Conservation (phyloP, 1,140 invertebrate species). For the Protaetia brevitarsis region DNA sequence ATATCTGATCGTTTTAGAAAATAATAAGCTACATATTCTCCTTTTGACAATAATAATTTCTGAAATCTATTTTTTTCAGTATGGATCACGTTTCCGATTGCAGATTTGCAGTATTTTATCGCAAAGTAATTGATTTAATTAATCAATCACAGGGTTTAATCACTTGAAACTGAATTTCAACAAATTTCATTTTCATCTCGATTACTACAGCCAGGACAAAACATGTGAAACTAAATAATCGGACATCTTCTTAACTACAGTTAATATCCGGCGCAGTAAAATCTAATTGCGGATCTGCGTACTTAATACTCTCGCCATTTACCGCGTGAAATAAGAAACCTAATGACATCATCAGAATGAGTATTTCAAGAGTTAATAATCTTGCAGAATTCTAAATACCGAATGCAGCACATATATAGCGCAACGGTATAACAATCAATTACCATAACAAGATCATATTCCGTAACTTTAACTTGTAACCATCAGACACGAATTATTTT, state of each 20-base stretch:
- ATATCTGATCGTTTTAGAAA: too few species aligned
- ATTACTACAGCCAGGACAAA: not conserved
- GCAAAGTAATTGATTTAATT: too few species aligned
- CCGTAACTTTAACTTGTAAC: not conserved
- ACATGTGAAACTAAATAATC: not conserved
- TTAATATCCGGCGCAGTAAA: not conserved
- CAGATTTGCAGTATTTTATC: too few species aligned
- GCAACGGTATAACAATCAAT: not conserved
- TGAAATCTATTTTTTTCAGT: too few species aligned
- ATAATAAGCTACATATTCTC: too few species aligned
- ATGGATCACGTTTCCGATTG: too few species aligned
- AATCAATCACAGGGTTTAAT: too few species aligned
- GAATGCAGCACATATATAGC: not conserved
- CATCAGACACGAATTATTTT: constrained; percentile 8
- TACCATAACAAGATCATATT: constrained; percentile 14
- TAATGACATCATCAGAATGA: constrained; percentile 10
- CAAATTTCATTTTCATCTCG: not conserved
- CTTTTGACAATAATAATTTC: too few species aligned
- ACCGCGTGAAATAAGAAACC: not conserved
- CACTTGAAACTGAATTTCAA: too few species aligned
- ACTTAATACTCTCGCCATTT: not conserved
- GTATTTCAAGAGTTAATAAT: constrained; percentile 5
- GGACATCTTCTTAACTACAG: not conserved
- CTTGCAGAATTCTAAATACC: not conserved
- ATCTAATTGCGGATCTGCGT: not conserved